A percentile compares a stretch with the other conserved stretches of the same genome.
These are phyloP conservation scores for Catagonus wagneri DNA, from an alignment of 2,113 vertebrate genomes.

Conservation along the genomic window DNA sequence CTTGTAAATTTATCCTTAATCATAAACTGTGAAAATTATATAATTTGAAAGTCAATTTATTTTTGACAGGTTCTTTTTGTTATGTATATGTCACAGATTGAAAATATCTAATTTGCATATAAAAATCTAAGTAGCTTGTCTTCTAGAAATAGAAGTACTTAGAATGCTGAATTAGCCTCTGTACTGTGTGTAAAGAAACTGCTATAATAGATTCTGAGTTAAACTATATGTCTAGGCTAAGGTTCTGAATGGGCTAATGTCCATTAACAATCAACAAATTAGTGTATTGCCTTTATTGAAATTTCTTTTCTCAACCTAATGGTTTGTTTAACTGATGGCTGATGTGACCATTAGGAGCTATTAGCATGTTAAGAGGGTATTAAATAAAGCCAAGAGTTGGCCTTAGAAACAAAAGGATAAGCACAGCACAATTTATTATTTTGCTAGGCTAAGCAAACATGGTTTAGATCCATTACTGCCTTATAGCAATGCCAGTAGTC, in stretches of 20 bases:
- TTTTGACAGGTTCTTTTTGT: slow-evolving; percentile 60
- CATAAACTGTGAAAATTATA: slow-evolving; percentile 45
- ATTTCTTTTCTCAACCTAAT: slow-evolving; percentile 83
- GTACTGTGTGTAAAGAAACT: slow-evolving; percentile 64
- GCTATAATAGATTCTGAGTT: slow-evolving; percentile 77
- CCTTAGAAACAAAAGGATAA: slow-evolving; percentile 80
- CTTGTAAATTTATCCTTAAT: slow-evolving; percentile 63
- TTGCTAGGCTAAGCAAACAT: slow-evolving; percentile 82
- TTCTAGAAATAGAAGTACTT: slow-evolving; percentile 64
- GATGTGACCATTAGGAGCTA: slow-evolving; percentile 81
- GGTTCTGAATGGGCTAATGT: slow-evolving; percentile 78
- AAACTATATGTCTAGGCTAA: slow-evolving; percentile 72
- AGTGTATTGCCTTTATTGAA: slow-evolving; percentile 81
- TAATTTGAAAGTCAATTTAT: slow-evolving; percentile 66
- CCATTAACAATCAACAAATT: slow-evolving; percentile 84
- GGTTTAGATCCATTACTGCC: slow-evolving; percentile 59
- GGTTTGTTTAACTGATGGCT: slow-evolving; percentile 83
- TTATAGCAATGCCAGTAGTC: slow-evolving; percentile 68
- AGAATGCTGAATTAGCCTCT: slow-evolving; percentile 77
- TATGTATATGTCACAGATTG: slow-evolving; percentile 38
- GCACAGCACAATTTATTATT: slow-evolving; percentile 81
- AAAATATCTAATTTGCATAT: slow-evolving; percentile 69
- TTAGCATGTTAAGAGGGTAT: slow-evolving; percentile 83
- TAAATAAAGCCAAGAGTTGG: slow-evolving; percentile 83
- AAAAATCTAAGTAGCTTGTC: slow-evolving; percentile 67